A percentile compares a stretch with the other conserved stretches of the same genome.
Evolutionary conservation across 2,113 vertebrate genomes (phyloP).

Genomic region (Brachypteracias leptosomus): DNA sequence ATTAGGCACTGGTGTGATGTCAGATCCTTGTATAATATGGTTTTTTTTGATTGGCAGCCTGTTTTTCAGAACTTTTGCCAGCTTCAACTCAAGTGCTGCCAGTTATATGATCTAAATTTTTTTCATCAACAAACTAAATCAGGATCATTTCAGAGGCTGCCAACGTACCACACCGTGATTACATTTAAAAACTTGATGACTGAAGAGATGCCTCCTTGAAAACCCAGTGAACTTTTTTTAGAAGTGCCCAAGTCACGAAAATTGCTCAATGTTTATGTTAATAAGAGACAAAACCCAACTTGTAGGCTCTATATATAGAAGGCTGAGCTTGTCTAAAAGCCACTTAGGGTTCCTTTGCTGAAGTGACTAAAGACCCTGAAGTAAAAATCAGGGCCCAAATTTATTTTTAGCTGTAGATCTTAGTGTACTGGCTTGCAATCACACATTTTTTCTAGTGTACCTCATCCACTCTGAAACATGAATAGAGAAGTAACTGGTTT

Average conservation of each 20-base stretch:
- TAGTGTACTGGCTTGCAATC: background rate
- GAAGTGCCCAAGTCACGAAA: slow-evolving; percentile 13
- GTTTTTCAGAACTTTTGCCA: slow-evolving; percentile 38
- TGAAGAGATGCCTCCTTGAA: slow-evolving; percentile 19
- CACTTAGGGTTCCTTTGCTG: background rate
- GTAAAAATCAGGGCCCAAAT: background rate
- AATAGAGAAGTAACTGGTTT: background rate
- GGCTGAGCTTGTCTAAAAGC: background rate
- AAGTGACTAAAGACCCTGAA: background rate
- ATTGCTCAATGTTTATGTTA: slow-evolving; percentile 38
- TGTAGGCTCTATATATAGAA: slow-evolving; percentile 12
- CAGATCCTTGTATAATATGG: slow-evolving; percentile 16
- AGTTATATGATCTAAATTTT: background rate
- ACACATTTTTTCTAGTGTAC: background rate
- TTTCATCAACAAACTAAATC: slow-evolving; percentile 13
- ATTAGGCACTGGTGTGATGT: slow-evolving; percentile 34
- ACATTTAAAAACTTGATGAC: slow-evolving; percentile 27
- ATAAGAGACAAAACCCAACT: background rate
- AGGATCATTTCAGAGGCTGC: slow-evolving; percentile 25
- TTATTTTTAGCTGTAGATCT: background rate
- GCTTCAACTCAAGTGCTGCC: slow-evolving; percentile 1
- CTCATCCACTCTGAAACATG: background rate
- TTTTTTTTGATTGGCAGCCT: slow-evolving; percentile 11
- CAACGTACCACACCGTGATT: background rate
- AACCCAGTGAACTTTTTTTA: slow-evolving; percentile 16